Evolutionary conservation across 1,140 invertebrate species (phyloP).

Genomic region (Brachionus calyciflorus): DNA sequence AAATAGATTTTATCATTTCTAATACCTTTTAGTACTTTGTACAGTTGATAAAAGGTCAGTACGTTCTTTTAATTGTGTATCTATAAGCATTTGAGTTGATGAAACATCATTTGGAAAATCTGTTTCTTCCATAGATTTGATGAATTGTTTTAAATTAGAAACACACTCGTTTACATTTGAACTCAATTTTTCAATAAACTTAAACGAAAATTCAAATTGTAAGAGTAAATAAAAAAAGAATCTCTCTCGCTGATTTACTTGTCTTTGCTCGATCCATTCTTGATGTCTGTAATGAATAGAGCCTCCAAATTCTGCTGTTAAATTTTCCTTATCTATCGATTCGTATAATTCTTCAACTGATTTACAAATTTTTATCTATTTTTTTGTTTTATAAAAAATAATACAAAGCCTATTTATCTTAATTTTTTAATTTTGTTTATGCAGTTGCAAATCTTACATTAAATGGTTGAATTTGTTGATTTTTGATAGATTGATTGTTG

Average conservation of each 20-base stretch:
- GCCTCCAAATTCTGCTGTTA: constrained; percentile 84
- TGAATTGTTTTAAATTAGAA: constrained; percentile 65
- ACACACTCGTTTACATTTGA: constrained; percentile 48
- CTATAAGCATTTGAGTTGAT: constrained; percentile 67
- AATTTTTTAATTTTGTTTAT: constrained; percentile 12
- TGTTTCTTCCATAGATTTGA: constrained; percentile 72
- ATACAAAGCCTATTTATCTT: not conserved
- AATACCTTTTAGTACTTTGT: constrained; percentile 38
- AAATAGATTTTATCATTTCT: not conserved
- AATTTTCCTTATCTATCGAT: constrained; percentile 75
- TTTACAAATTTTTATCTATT: constrained; percentile 61
- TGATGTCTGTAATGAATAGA: constrained; percentile 82
- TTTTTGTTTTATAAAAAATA: constrained; percentile 32
- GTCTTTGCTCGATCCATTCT: constrained; percentile 92
- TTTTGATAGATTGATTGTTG: constrained; percentile 36
- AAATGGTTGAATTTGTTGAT: constrained; percentile 2
- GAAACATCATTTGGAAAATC: constrained; percentile 80
- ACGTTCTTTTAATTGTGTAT: constrained; percentile 41
- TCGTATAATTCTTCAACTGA: constrained; percentile 72
- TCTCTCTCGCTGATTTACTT: constrained; percentile 70
- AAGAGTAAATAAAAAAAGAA: constrained; percentile 63
- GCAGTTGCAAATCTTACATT: constrained; percentile 17
- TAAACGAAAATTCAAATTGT: constrained; percentile 76
- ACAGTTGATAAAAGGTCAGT: constrained; percentile 26
- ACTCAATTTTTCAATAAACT: constrained; percentile 49